Base-by-base conservation (phyloP, 2,797 vertebrate species). In the Eulemur rubriventer region DNA sequence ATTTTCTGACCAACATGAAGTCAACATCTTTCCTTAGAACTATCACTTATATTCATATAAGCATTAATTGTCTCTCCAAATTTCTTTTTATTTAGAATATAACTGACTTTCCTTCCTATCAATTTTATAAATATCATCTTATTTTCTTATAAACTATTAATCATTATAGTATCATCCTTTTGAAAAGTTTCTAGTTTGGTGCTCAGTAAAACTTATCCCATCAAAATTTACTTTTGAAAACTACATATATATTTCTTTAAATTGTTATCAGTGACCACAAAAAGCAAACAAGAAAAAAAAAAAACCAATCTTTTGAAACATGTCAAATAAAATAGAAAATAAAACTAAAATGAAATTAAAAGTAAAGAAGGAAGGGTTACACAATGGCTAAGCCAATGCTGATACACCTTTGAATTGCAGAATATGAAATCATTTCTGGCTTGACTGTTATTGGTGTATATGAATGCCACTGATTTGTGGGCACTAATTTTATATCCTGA, bases 231-330 rank as follows among this genome's bases (percentile, higher is more conserved):
- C 67, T 83, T 96, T 35, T 46, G 38, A 94, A 86, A 88, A 76
- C 11, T 78, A 67, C 9, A 57, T 41, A 28, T 50, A 41, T 41
- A 80, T 78, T 81, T 80, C 67, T 91, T 94, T 55, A 70, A 61
- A 86, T 7, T 86, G 4, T 65, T 52, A 72, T 17, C 33, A 72
- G 43, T 63, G 50, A 80, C 69, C 26, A 87, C 78, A 82, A 57
- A 50, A 50, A 83, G 24, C 52, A 79, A 75, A 75, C n/a, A 69
- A 10, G 33, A 72, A 52, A 59, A 75, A 55, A 55, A 46, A 55
- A 46, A 96, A 52, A 63, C n/a, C n/a, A 81, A 50, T 93, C 41
- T 91, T 85, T 84, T 95, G 80, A 88, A 84, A 48, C 33, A 92
- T 88, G 11, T 57, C 24, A 96, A 84, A 82, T 87, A 33, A 80